Evolutionary conservation across 2,797 vertebrate species (phyloP).

Genomic region (Melopsittacus undulatus): DNA sequence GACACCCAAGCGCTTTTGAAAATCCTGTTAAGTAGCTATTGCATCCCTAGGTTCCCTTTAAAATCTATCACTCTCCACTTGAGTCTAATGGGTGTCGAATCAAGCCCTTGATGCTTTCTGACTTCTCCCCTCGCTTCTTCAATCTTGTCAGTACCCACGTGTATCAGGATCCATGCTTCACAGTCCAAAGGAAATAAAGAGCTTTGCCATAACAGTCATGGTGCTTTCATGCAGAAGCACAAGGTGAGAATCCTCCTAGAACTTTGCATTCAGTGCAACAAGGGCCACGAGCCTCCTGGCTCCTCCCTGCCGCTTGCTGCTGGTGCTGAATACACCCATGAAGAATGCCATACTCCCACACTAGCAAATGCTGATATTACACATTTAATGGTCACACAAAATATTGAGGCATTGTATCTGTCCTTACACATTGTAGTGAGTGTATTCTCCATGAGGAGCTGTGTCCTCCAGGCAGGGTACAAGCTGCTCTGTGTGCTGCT

Average conservation of each 20-base stretch:
- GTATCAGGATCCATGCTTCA: accelerated
- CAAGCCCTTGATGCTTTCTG: not conserved
- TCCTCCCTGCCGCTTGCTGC: not conserved
- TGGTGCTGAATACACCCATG: not conserved
- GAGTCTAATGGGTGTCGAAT: not conserved
- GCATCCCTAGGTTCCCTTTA: not conserved
- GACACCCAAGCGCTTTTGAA: not conserved
- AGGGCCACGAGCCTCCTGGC: not conserved
- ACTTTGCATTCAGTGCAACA: accelerated
- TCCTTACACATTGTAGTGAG: conserved; percentile 52
- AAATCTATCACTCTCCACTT: not conserved
- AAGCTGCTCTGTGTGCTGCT: not conserved
- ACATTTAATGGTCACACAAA: conserved; percentile 6
- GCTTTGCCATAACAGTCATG: accelerated
- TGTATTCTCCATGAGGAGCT: not conserved
- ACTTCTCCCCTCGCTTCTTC: not conserved
- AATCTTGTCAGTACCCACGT: accelerated
- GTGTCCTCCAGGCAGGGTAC: not conserved
- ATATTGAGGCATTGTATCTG: conserved; percentile 17
- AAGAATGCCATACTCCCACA: not conserved
- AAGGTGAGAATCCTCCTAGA: accelerated
- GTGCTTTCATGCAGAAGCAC: not conserved
- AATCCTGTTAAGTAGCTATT: not conserved
- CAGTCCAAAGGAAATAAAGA: not conserved
- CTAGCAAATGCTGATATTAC: not conserved